Base-by-base conservation (phyloP, 2,113 vertebrate species). In the Otocyon megalotis region DNA sequence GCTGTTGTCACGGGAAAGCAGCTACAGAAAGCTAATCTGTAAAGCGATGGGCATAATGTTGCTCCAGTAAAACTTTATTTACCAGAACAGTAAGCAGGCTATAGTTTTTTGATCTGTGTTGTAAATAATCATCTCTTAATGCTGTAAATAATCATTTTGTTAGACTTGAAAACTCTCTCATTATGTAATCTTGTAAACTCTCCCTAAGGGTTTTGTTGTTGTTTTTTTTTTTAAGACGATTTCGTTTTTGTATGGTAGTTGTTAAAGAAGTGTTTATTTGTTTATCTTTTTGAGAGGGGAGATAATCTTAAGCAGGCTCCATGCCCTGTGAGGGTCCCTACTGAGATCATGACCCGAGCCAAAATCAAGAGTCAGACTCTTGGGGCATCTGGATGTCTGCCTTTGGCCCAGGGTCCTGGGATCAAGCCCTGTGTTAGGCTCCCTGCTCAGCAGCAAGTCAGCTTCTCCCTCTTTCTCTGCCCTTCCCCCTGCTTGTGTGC, bases 231-330 rank as follows among this genome's bases (percentile, higher is more conserved):
- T 63, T 5, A 63, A 63, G 62, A 63, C 14, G 60, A 26, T 69
- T 93, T 92, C 26, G 48, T 72, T 92, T 95, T 92, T 80, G 24
- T 86, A 63, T 63, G n/a, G 53, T 91, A 53, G 32, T 71, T 80
- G 35, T 86, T 91, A 86, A 50, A 16, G 30, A 67, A 30, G 63
- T 67, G 14, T 67, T 67, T 32, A 8, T 60, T 60, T 24, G 8
- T 15, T 17, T 54, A 2, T 30, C 5, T 65, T 65, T 30, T 65
- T 15, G 30, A 65, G 28, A 65, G 63, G 63, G 63, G 63, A 65
- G 63, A 67, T 14, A 67, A 67, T 67, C 30, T 67, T 67, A 67
- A 67, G 65, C 65, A 67, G 28, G 28, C 63, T 67, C 28, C 63
- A 67, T 1, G 5, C 30, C 63, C 30, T 6, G 28, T 67, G 63